A percentile compares a stretch with the other conserved stretches of the same genome.
Evolutionary conservation across 2,888 invertebrate species (phyloP).

Genomic region (Onthophagus sagittarius): DNA sequence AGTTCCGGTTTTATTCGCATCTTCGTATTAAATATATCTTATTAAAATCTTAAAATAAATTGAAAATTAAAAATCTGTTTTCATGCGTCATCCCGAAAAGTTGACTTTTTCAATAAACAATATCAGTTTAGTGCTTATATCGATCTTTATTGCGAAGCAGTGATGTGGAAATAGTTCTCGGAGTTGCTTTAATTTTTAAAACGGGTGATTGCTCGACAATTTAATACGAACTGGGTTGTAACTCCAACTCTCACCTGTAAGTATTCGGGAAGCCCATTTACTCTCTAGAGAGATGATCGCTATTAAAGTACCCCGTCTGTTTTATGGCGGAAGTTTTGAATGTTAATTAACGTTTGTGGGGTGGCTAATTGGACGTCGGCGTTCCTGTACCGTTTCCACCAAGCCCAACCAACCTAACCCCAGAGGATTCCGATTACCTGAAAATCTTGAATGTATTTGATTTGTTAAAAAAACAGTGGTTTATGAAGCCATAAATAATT

Average conservation of each 20-base stretch:
- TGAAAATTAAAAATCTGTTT: no score
- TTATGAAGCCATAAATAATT: no score
- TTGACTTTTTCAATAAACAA: no score
- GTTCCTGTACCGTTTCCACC: background rate
- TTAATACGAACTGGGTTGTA: background rate
- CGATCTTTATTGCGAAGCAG: background rate
- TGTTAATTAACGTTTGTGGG: constrained; percentile 11
- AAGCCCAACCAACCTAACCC: no score
- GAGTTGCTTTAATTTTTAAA: background rate
- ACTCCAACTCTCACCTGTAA: background rate
- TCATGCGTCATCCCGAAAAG: no score
- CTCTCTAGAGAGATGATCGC: background rate
- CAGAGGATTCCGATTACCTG: no score
- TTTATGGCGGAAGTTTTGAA: constrained; percentile 6
- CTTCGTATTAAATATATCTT: background rate
- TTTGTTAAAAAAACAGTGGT: no score
- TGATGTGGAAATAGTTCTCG: background rate
- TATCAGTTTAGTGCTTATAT: no score
- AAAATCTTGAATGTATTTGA: no score
- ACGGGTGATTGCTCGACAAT: background rate
- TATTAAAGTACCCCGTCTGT: constrained; percentile 1
- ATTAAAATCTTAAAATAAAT: background rate
- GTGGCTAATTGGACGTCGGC: constrained; percentile 7
- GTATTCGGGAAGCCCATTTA: background rate
- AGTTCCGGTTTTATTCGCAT: background rate